A percentile compares a stretch with the other conserved stretches of the same genome.
phyloP scores from a whole-genome alignment of 2,113 vertebrate species.

The Nothoprocta pentlandii region DNA sequence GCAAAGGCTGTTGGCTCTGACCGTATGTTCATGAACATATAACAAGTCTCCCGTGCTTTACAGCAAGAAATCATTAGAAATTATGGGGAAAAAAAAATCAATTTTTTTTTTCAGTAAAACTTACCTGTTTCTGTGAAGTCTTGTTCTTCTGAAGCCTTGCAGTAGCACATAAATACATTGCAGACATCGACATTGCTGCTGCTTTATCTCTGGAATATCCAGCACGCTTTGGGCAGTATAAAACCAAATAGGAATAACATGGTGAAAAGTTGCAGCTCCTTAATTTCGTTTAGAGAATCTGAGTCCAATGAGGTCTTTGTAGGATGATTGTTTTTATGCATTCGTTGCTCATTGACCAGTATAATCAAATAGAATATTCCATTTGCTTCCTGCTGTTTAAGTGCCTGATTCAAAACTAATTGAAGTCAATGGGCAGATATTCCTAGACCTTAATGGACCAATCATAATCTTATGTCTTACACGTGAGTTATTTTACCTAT shows the following conservation, averaged over 20 bases:
- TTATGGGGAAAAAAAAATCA: fast-evolving
- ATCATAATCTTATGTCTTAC: constrained; percentile 41
- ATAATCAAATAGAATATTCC: constrained; percentile 72
- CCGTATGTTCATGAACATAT: fast-evolving
- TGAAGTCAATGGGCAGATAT: constrained; percentile 71
- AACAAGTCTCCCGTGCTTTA: not conserved
- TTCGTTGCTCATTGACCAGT: constrained; percentile 67
- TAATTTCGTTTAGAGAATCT: not conserved
- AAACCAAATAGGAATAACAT: not conserved
- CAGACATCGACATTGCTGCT: fast-evolving
- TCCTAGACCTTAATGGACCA: constrained; percentile 57
- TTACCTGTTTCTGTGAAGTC: fast-evolving
- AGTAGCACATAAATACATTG: not conserved
- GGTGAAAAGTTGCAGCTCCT: not conserved
- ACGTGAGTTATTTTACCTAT: constrained; percentile 26
- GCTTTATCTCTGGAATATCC: not conserved
- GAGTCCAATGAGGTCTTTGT: not conserved
- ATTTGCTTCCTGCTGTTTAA: constrained; percentile 70
- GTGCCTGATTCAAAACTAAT: constrained; percentile 69
- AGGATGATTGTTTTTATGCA: constrained; percentile 37
- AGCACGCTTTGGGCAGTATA: not conserved
- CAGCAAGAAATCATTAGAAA: fast-evolving
- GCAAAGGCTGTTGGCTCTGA: not conserved
- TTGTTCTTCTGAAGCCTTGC: not conserved
- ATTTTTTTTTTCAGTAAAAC: fast-evolving